These are phyloP conservation scores for Acanthurus lineatus DNA, from an alignment of 2,797 vertebrate genomes.

Conservation along the genomic window DNA sequence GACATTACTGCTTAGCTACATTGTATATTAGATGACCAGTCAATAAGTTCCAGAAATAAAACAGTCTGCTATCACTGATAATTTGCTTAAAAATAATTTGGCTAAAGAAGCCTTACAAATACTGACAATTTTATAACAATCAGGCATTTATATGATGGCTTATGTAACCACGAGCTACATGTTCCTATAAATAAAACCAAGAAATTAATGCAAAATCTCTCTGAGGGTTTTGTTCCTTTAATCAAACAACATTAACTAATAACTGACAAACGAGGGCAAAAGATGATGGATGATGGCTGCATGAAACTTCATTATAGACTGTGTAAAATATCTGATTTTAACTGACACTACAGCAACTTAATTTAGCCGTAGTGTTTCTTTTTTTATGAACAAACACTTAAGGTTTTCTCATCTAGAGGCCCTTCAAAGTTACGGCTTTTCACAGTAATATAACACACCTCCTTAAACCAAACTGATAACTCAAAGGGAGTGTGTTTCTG, in stretches of 20 bases:
- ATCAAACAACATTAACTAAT: background rate
- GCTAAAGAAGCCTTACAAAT: too few relatives aligned
- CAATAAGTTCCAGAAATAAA: background rate
- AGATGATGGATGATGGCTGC: background rate
- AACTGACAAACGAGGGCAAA: background rate
- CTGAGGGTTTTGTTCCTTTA: background rate
- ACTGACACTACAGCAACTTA: background rate
- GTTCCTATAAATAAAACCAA: background rate
- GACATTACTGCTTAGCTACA: background rate
- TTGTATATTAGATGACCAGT: background rate
- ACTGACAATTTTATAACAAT: too few relatives aligned
- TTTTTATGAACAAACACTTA: conserved; percentile 1
- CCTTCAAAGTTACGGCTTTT: background rate
- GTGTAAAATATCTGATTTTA: background rate
- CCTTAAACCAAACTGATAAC: conserved; percentile 12
- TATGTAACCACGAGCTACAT: background rate
- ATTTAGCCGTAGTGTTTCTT: background rate
- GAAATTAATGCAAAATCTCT: background rate
- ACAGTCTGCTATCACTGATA: background rate
- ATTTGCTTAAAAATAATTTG: background rate
- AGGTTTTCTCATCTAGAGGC: background rate
- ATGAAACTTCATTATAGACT: background rate
- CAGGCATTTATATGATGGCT: background rate
- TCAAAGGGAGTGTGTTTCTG: conserved; percentile 27
- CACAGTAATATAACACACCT: background rate